Evolutionary conservation across 2,113 vertebrate genomes (phyloP).

Genomic region (Abramis brama): DNA sequence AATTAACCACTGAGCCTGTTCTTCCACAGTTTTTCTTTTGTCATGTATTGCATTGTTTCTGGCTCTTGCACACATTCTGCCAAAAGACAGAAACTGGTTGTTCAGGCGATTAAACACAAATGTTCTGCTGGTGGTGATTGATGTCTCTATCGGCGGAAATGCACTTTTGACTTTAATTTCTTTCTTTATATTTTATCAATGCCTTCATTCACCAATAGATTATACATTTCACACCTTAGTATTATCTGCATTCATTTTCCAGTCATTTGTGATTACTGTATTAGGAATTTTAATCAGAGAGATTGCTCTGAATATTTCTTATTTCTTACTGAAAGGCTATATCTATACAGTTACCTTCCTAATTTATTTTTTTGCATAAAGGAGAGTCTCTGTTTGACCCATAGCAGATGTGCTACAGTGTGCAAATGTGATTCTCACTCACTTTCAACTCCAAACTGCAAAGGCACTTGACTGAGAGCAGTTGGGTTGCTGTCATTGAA

Average conservation of each 20-base stretch:
- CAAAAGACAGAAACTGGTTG: neutral
- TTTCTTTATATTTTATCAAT: neutral
- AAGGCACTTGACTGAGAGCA: conserved; percentile 63
- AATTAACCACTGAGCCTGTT: neutral
- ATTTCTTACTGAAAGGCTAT: neutral
- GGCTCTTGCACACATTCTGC: neutral
- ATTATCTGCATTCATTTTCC: neutral
- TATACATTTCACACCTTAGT: neutral
- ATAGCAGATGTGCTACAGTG: neutral
- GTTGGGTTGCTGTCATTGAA: neutral
- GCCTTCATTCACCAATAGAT: neutral
- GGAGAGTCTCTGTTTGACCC: neutral
- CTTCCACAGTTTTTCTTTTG: neutral
- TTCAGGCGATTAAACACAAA: neutral
- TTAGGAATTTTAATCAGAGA: neutral
- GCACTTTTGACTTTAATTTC: neutral
- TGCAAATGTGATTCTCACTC: conserved; percentile 55
- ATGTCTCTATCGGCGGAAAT: neutral
- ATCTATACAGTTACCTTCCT: neutral
- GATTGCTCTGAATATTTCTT: neutral
- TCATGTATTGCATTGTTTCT: neutral
- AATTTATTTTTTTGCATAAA: neutral
- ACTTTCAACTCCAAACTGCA: conserved; percentile 74
- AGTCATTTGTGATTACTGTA: neutral
- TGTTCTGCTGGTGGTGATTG: neutral